Base-by-base conservation (phyloP, 2,888 invertebrate genomes). In the Cerastoderma edule region DNA sequence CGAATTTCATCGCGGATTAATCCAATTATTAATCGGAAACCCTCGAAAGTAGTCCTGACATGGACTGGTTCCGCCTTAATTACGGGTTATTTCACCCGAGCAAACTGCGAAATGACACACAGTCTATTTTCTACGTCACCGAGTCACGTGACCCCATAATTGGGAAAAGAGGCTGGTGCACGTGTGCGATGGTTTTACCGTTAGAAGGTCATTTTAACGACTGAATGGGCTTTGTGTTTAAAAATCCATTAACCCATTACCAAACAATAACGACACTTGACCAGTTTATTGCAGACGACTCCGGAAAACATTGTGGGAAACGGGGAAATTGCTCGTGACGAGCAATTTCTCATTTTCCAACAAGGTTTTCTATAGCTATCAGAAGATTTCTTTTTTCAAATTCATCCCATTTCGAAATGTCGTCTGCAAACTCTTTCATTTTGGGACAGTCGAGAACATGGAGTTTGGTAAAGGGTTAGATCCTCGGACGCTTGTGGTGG, bases 81-180 rank as follows among this genome's bases (percentile, higher is more conserved):
- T 72, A 60, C 71, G 46, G 70, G 56, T 60, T 80, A 72, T 67
- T 76, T 80, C 74, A 64, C 57, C 24, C 53, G 60, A 30, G 24
- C 46, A 35, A 54, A 67, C 64, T 53, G 66, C 27, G 57, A 56
- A 54, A 28, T 74, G 72, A 65, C 72, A 74, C 73, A 70, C 68
- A 76, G 66, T 57, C 72, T 63, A 67, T 68, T 76, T 71, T 73
- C 70, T 67, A 74, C 71, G 66, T 68, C 79, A 57, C 67, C 33
- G n/a, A 27, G 56, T 6, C 75, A 67, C 71, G 74, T 74, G 78
- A 48, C 72, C 22, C 10, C 35, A 66, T 81, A 72, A 75, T 66
- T 72, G 75, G 67, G 68, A 71, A 75, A 73, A 68, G 78, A 72
- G 66, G 54, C 69, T 39, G 22, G 57, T 46, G 35, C 50, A 68